Percentiles rank a stretch among this genome's conserved stretches.
phyloP scores from a whole-genome alignment of 2,797 vertebrate species.

The Tragopan temminckii region DNA sequence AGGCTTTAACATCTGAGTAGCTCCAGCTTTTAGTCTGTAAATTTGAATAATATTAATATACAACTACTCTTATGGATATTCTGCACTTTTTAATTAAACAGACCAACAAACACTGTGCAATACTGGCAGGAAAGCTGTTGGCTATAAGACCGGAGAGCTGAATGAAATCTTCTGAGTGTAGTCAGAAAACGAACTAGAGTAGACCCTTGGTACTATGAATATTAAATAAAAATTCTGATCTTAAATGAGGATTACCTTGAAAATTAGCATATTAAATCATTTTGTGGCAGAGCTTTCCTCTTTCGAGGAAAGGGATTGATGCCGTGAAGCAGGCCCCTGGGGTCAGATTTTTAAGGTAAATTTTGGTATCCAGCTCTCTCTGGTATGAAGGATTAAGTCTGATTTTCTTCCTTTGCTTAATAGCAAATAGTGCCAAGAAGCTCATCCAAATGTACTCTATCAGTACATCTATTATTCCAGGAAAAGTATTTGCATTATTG shows the following conservation, averaged over 20 bases:
- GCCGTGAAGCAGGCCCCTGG: not conserved
- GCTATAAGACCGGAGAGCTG: not conserved
- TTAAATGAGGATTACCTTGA: not conserved
- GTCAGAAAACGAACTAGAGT: not conserved
- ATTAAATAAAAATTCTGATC: not conserved
- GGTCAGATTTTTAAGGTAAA: not conserved
- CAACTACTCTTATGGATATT: not conserved
- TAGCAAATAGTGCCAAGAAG: slow-evolving; percentile 24
- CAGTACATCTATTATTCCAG: not conserved
- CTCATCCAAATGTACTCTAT: not conserved
- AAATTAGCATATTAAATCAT: not conserved
- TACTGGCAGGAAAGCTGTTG: not conserved
- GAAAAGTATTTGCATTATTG: slow-evolving; percentile 40
- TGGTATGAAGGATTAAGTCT: slow-evolving; percentile 30
- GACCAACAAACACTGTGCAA: not conserved
- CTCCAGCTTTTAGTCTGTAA: not conserved
- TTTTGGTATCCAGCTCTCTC: not conserved
- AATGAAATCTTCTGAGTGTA: not conserved
- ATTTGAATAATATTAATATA: not conserved
- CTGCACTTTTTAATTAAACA: not conserved
- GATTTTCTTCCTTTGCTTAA: slow-evolving; percentile 23
- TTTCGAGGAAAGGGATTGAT: not conserved
- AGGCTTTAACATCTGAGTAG: not conserved
- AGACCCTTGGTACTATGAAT: not conserved
- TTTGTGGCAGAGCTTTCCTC: not conserved